Conservation (phyloP, 2,113 vertebrate species). For the Cairina moschata region DNA sequence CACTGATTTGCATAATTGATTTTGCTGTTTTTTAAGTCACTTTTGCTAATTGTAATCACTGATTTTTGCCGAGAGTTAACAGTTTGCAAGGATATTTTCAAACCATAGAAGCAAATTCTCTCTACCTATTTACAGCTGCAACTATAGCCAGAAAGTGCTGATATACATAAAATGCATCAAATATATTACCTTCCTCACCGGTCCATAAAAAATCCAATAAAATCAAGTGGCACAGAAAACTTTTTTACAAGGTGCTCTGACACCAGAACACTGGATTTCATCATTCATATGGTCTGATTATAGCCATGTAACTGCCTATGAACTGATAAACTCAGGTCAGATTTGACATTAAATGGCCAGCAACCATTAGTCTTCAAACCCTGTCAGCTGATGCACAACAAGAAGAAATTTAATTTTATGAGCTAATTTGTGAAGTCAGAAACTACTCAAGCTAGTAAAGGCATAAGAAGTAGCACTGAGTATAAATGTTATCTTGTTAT, state of each 20-base stretch:
- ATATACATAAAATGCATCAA: not conserved
- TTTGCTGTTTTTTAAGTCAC: not conserved
- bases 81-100: not conserved
- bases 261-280: not conserved
- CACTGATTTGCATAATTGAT: not conserved
- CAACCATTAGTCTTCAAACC: not conserved
- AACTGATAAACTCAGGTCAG: not conserved
- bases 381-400: not conserved
- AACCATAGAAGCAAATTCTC: not conserved
- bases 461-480: not conserved
- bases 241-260: not conserved
- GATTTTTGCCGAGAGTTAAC: not conserved
- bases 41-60: not conserved
- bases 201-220: slow-evolving; percentile 27
- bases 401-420: not conserved
- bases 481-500: not conserved
- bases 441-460: not conserved
- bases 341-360: not conserved
- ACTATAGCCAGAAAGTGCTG: not conserved
- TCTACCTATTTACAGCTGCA: not conserved
- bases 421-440: not conserved
- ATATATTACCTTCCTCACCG: not conserved
- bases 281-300: not conserved
- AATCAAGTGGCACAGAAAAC: not conserved
- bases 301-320: not conserved